A percentile compares a stretch with the other conserved stretches of the same genome.
Evolutionary conservation across 92 coral and sea anemone species (phyloP).

Genomic region (Plumapathes pennacea): DNA sequence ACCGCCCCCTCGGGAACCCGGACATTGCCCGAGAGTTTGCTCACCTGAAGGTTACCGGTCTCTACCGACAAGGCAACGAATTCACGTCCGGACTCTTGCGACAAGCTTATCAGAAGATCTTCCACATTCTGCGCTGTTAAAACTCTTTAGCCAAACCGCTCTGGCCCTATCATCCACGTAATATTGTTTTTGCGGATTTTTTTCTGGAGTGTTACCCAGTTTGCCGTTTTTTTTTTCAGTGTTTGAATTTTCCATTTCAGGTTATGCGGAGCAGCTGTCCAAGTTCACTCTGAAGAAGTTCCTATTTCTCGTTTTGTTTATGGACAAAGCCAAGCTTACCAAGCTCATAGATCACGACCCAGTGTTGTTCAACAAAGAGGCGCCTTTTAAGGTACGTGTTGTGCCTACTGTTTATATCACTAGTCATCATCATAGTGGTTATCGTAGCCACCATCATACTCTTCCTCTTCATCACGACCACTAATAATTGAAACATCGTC

Average conservation of each 20-base stretch:
- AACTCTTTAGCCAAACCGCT: too few species aligned
- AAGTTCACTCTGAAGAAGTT: conserved; percentile 93
- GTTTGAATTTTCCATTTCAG: conserved; percentile 20
- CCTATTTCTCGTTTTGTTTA: conserved; percentile 79
- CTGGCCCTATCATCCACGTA: background rate
- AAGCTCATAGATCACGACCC: conserved; percentile 94
- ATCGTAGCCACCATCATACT: too few species aligned
- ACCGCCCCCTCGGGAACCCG: conserved; percentile 86
- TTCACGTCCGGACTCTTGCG: too few species aligned
- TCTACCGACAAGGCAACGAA: conserved; percentile 73
- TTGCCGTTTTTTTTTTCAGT: background rate
- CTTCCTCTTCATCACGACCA: too few species aligned
- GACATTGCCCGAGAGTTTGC: conserved; percentile 77
- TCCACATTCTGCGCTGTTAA: too few species aligned
- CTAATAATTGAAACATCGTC: too few species aligned
- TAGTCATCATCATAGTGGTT: too few species aligned
- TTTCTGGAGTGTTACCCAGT: too few species aligned
- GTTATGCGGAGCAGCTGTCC: conserved; percentile 78
- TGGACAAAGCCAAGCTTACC: conserved; percentile 93
- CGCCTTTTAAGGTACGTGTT: conserved; percentile 72
- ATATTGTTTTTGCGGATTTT: background rate
- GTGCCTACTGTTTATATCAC: too few species aligned
- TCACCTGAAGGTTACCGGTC: conserved; percentile 87
- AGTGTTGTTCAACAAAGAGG: conserved; percentile 79
- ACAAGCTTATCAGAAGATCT: too few species aligned